A percentile compares a stretch with the other conserved stretches of the same genome.
Evolutionary conservation across 2,113 vertebrate species (phyloP).

Genomic region (Solea solea): DNA sequence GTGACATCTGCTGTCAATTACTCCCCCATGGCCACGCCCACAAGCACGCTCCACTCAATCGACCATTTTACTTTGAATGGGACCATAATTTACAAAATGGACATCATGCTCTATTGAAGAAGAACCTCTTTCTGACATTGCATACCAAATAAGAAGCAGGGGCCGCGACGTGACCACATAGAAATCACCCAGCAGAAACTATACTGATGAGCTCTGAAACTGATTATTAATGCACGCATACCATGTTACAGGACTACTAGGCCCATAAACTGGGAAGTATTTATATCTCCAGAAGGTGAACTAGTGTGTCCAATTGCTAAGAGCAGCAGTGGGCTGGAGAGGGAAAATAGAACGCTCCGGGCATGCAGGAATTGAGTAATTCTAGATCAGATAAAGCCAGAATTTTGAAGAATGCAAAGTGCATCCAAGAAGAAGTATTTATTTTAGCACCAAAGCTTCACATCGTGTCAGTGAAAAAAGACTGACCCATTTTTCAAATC

Average conservation of each 20-base stretch:
- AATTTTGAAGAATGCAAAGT: not conserved
- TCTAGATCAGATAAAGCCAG: constrained; percentile 8
- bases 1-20: no score
- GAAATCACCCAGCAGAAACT: constrained; percentile 36
- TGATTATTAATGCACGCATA: constrained; percentile 34
- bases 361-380: constrained; percentile 24
- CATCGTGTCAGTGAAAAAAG: not conserved
- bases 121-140: no score
- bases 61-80: no score
- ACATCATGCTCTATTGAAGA: no score
- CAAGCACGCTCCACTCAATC: no score
- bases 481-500: no score
- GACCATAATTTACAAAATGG: no score
- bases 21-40: no score
- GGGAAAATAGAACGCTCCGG: constrained; percentile 2
- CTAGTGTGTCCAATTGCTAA: constrained; percentile 44
- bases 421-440: not conserved
- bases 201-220: constrained; percentile 44
- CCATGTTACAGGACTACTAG: constrained; percentile 14
- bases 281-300: constrained; percentile 28
- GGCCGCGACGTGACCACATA: constrained; percentile 11
- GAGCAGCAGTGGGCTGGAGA: constrained; percentile 18
- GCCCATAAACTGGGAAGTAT: constrained; percentile 26
- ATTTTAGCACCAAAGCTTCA: not conserved
- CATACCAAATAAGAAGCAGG: no score